These are phyloP conservation scores for Argyresthia goedartella DNA, from an alignment of 2,888 invertebrate genomes.

Conservation along the genomic window DNA sequence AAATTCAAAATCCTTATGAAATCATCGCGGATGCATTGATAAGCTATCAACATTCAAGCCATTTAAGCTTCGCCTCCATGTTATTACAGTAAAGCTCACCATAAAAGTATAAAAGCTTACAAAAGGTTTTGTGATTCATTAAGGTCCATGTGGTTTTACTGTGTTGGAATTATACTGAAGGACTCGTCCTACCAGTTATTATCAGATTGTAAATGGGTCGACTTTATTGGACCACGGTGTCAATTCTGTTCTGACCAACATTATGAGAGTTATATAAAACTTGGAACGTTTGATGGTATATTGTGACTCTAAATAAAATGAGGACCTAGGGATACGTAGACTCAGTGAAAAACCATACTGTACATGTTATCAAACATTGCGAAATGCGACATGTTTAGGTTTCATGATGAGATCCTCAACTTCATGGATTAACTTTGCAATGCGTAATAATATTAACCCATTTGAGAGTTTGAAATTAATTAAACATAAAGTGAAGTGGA, in stretches of 20 bases:
- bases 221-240: neutral
- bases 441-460: too few species aligned
- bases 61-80: conserved; percentile 18
- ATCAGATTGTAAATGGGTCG: neutral
- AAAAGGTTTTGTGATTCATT: conserved; percentile 6
- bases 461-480: too few species aligned
- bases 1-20: conserved; percentile 36
- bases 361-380: neutral
- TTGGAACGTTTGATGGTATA: too few species aligned
- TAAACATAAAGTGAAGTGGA: too few species aligned
- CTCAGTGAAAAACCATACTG: neutral
- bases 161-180: conserved; percentile 2
- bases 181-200: neutral
- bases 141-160: conserved; percentile 2
- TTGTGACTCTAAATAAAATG: too few species aligned
- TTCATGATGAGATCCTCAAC: too few species aligned
- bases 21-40: conserved; percentile 47
- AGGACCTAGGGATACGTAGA: too few species aligned
- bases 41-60: conserved; percentile 41
- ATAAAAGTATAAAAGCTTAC: conserved; percentile 2
- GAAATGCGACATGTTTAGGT: neutral
- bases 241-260: neutral
- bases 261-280: too few species aligned
- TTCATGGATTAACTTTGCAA: too few species aligned
- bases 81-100: conserved; percentile 1